phyloP scores from a whole-genome alignment of 1,140 invertebrate species.

The Amphibalanus amphitrite region DNA sequence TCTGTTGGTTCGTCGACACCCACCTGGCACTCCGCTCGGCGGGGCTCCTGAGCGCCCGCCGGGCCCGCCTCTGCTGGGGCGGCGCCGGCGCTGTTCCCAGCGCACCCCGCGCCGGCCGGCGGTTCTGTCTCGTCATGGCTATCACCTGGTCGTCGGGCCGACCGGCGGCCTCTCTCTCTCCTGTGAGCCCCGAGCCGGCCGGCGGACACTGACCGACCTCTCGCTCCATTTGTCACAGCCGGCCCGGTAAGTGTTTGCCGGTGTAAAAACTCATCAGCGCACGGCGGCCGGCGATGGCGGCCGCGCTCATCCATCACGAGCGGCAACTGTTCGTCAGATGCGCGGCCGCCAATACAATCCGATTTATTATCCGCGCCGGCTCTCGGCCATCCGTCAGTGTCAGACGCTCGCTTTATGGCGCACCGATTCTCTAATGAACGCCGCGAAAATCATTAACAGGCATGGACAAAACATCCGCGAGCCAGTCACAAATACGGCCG shows the following conservation, averaged over 20 bases:
- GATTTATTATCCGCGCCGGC: neutral
- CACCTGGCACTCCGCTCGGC: no score
- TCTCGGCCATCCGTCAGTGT: neutral
- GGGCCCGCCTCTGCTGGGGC: no score
- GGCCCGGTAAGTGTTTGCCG: slow-evolving; percentile 11
- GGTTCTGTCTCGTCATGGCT: no score
- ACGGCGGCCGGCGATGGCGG: neutral
- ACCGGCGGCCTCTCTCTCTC: no score
- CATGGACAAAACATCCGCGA: neutral
- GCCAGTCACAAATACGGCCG: neutral
- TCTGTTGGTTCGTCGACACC: no score
- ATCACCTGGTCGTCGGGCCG: neutral
- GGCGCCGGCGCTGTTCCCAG: no score
- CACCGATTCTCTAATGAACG: slow-evolving; percentile 1
- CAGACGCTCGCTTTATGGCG: neutral
- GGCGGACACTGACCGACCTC: slow-evolving; percentile 13
- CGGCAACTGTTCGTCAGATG: neutral
- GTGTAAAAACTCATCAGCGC: slow-evolving; percentile 11
- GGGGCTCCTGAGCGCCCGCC: no score
- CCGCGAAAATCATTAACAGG: neutral
- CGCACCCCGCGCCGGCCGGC: no score
- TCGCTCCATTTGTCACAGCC: slow-evolving; percentile 13
- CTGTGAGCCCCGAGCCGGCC: no score
- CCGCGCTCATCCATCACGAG: neutral
- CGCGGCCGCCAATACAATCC: neutral